These are phyloP conservation scores for Nannoperca australis DNA, from an alignment of 2,797 vertebrate genomes.

Conservation along the genomic window DNA sequence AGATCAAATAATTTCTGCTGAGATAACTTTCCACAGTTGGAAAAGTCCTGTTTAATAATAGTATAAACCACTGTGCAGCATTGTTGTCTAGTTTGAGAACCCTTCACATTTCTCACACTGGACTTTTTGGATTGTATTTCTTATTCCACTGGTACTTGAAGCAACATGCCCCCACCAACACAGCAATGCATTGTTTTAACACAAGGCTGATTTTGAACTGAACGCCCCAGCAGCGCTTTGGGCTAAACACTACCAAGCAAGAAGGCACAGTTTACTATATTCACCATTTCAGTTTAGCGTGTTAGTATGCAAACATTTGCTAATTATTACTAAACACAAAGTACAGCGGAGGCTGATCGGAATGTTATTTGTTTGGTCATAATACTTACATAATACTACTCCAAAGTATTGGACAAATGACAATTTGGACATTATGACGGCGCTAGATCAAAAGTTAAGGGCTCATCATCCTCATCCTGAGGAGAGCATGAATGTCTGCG, in stretches of 20 bases:
- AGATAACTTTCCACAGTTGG: too few relatives aligned
- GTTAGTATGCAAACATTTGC: neutral
- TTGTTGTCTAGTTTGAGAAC: neutral
- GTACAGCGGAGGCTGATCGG: neutral
- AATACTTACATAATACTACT: too few relatives aligned
- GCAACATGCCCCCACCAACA: neutral
- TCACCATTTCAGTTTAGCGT: neutral
- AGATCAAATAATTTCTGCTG: slow-evolving; percentile 2
- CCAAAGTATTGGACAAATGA: neutral
- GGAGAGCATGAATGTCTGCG: neutral
- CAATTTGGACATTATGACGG: neutral
- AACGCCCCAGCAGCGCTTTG: neutral
- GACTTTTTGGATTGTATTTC: neutral
- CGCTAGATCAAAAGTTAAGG: neutral
- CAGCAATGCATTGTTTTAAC: neutral
- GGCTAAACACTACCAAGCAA: neutral
- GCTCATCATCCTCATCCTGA: neutral
- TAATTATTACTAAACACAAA: neutral
- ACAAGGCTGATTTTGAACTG: neutral
- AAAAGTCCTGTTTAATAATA: neutral
- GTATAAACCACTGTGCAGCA: neutral
- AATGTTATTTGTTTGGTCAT: neutral
- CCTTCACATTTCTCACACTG: neutral
- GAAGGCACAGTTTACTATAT: neutral
- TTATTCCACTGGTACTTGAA: neutral